These are phyloP conservation scores for Gadopsis bispinosus DNA, from an alignment of 2,797 vertebrate species.

Conservation along the genomic window DNA sequence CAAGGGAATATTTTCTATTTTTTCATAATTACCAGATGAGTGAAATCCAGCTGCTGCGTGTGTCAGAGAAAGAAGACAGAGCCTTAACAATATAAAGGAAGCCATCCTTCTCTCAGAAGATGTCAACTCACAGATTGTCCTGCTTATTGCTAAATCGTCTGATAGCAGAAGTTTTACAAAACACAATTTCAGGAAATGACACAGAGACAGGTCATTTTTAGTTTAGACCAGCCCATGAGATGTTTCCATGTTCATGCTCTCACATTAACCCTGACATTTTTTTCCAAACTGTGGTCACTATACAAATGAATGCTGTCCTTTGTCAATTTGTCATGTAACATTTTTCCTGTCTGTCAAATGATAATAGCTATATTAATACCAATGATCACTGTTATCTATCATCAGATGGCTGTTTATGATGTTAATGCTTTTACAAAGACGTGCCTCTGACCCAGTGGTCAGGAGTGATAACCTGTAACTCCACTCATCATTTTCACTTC, in stretches of 20 bases:
- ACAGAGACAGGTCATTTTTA: background rate
- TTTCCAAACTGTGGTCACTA: background rate
- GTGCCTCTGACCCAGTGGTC: background rate
- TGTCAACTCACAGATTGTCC: background rate
- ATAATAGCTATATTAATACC: background rate
- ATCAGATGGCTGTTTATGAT: background rate
- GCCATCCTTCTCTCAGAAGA: constrained; percentile 36
- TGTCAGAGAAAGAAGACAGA: constrained; percentile 49
- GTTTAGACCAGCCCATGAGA: background rate
- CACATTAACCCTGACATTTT: background rate
- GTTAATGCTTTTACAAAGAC: background rate
- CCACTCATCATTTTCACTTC: background rate
- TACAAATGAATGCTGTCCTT: background rate
- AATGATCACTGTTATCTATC: background rate
- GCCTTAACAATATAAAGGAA: constrained; percentile 2
- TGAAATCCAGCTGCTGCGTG: constrained; percentile 30
- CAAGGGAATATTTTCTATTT: background rate
- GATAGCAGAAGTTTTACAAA: constrained; percentile 5
- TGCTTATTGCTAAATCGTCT: constrained; percentile 16
- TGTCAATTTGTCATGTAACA: background rate
- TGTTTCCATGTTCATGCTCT: background rate
- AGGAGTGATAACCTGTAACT: background rate
- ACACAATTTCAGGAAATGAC: constrained; percentile 62
- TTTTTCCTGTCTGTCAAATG: background rate
- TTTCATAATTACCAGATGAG: constrained; percentile 61